These are phyloP conservation scores for Colossoma macropomum DNA, from an alignment of 2,113 vertebrate genomes.

Conservation along the genomic window DNA sequence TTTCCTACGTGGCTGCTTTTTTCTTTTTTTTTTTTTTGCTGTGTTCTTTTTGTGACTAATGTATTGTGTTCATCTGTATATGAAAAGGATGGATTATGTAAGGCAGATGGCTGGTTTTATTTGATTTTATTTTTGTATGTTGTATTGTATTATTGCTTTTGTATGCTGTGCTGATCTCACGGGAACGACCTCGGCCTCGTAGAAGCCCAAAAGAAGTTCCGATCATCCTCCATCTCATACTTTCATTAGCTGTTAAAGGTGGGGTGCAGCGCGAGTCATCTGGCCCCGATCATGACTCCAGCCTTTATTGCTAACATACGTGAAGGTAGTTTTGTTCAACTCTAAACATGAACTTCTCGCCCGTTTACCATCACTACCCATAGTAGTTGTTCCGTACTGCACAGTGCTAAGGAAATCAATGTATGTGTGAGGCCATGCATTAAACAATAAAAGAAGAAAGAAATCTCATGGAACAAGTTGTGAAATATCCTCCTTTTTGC, in stretches of 20 bases:
- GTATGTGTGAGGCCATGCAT: slow-evolving; percentile 75
- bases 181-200: slow-evolving; percentile 54
- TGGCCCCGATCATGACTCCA: not conserved
- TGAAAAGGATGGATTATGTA: slow-evolving; percentile 54
- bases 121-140: slow-evolving; percentile 81
- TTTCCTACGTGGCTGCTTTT: slow-evolving; percentile 60
- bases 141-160: slow-evolving; percentile 68
- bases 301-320: slow-evolving; percentile 8
- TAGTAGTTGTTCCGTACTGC: slow-evolving; percentile 73
- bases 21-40: slow-evolving; percentile 60
- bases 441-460: slow-evolving; percentile 75
- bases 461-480: slow-evolving; percentile 33
- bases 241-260: not conserved
- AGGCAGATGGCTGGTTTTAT: slow-evolving; percentile 66
- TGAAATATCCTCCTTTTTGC: not conserved
- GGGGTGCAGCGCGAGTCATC: not conserved
- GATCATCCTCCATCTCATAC: slow-evolving; percentile 22
- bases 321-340: slow-evolving; percentile 54
- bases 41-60: slow-evolving; percentile 73
- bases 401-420: slow-evolving; percentile 71
- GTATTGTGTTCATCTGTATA: slow-evolving; percentile 69
- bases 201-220: slow-evolving; percentile 40
- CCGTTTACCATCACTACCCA: slow-evolving; percentile 66
- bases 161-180: slow-evolving; percentile 68
- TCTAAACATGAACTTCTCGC: slow-evolving; percentile 30